phyloP scores from a whole-genome alignment of 2,113 vertebrate genomes.

The Pyxicephalus adspersus region DNA sequence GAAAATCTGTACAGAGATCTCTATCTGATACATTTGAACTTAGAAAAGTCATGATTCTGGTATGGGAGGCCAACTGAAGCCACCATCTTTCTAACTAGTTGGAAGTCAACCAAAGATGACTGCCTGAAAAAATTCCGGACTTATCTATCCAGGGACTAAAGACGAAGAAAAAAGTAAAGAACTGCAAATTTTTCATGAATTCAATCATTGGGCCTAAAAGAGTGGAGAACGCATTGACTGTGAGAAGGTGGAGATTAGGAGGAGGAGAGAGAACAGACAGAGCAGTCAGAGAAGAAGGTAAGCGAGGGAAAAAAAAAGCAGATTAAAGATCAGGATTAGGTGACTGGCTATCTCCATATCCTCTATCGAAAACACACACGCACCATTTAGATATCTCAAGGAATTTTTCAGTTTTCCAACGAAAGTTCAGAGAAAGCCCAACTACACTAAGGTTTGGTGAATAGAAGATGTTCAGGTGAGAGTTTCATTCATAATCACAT shows the following conservation, averaged over 20 bases:
- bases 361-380: not conserved
- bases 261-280: constrained; percentile 19
- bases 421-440: not conserved
- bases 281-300: constrained; percentile 20
- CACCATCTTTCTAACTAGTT: no score
- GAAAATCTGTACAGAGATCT: no score
- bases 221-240: not conserved
- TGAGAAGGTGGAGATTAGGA: constrained; percentile 7
- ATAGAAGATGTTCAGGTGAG: constrained; percentile 27
- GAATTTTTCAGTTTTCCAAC: not conserved
- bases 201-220: not conserved
- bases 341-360: not conserved
- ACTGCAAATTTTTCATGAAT: no score
- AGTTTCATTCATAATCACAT: not conserved
- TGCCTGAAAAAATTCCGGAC: no score
- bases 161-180: no score
- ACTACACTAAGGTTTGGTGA: not conserved
- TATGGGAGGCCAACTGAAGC: no score
- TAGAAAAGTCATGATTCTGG: no score
- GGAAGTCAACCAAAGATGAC: no score
- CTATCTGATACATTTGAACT: no score
- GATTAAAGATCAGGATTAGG: constrained; percentile 55
- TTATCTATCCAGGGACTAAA: no score
- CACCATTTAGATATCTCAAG: constrained; percentile 17
- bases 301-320: constrained; percentile 44